phyloP scores from a whole-genome alignment of 2,797 vertebrate genomes.

The Remorina albescens region DNA sequence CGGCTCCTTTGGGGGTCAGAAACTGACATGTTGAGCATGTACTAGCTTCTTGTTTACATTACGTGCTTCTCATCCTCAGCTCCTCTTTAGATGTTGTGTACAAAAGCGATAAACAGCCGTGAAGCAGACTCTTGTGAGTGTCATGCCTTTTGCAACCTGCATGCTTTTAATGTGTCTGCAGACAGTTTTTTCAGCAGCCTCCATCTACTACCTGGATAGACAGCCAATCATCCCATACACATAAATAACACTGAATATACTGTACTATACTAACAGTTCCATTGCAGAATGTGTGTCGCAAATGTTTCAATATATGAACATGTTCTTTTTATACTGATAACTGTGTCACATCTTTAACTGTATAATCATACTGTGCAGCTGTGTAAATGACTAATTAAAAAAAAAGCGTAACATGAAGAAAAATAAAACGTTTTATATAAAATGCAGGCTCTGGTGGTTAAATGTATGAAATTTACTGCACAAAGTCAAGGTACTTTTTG shows the following conservation, averaged over 20 bases:
- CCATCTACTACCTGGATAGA: constrained; percentile 44
- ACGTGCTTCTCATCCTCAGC: constrained; percentile 18
- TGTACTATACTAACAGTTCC: constrained; percentile 7
- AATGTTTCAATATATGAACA: constrained; percentile 45
- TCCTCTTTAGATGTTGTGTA: constrained; percentile 21
- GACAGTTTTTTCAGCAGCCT: constrained; percentile 17
- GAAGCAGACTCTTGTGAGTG: constrained; percentile 35
- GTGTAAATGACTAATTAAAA: constrained; percentile 49
- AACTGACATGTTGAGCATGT: constrained; percentile 31
- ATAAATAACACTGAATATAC: constrained; percentile 40
- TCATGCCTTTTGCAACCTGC: constrained; percentile 66
- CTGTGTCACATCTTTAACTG: constrained; percentile 52
- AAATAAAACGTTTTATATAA: constrained; percentile 69
- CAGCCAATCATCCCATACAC: constrained; percentile 32
- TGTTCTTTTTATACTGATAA: constrained; percentile 71
- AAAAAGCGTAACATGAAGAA: constrained; percentile 46
- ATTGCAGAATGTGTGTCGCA: constrained; percentile 41
- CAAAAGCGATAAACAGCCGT: constrained; percentile 17
- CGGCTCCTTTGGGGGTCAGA: constrained; percentile 33
- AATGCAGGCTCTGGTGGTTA: constrained; percentile 7
- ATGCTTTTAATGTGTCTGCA: constrained; percentile 28
- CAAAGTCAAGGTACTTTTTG: neutral
- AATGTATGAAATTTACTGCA: constrained; percentile 1
- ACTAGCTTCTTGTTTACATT: constrained; percentile 67
- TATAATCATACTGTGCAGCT: constrained; percentile 62